Conservation (phyloP, 2,888 invertebrate species). For the Scaeva pyrastri region DNA sequence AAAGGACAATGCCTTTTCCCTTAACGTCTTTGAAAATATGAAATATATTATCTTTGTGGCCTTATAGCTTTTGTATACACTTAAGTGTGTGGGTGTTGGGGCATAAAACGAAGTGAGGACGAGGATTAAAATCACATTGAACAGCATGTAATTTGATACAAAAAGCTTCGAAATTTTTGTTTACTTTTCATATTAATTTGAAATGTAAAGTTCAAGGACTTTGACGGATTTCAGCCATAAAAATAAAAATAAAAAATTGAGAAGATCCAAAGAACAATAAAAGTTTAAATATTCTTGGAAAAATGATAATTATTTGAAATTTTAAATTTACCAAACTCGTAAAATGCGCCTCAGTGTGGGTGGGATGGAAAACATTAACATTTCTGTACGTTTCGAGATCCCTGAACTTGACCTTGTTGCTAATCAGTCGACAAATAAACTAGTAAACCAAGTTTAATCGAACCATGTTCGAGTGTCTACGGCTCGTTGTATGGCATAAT, state of each 20-base stretch:
- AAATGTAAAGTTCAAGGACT: slow-evolving; percentile 14
- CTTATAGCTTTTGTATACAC: not conserved
- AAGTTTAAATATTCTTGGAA: not conserved
- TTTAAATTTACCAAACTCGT: no score
- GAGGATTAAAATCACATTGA: slow-evolving; percentile 5
- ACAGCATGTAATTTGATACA: slow-evolving; percentile 19
- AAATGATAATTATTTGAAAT: not conserved
- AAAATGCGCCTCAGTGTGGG: no score
- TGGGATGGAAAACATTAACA: no score
- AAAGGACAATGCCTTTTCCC: not conserved
- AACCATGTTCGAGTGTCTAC: no score
- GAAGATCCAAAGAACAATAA: not conserved
- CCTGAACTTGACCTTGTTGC: no score
- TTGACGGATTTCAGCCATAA: not conserved
- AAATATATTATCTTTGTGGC: not conserved
- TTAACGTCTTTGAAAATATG: not conserved
- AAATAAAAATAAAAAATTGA: not conserved
- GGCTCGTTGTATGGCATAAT: no score
- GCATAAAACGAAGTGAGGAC: not conserved
- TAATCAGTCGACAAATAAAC: no score
- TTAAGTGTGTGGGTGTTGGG: not conserved
- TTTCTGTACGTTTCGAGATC: no score
- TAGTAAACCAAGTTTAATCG: no score
- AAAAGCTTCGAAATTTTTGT: not conserved
- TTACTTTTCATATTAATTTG: not conserved